Percentiles rank a stretch among this genome's conserved stretches.
phyloP scores from a whole-genome alignment of 2,888 invertebrate species.

The Mylabris sibirica region DNA sequence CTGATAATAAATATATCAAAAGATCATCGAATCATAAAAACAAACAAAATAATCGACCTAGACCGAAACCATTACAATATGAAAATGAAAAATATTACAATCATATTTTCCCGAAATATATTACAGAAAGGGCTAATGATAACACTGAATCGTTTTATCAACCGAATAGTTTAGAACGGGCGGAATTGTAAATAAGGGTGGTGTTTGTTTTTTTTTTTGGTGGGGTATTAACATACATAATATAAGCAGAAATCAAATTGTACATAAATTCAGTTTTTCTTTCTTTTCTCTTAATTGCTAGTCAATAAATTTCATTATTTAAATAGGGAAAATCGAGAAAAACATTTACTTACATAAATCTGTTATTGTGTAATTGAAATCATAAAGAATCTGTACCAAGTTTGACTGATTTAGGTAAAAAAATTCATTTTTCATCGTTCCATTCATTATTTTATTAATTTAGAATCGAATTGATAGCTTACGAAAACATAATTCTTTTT shows the following conservation, averaged over 20 bases:
- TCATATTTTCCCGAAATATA: constrained; percentile 66
- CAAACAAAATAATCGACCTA: constrained; percentile 56
- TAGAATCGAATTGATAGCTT: background rate
- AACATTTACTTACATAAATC: background rate
- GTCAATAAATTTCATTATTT: constrained; percentile 13
- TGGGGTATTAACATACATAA: too few species aligned
- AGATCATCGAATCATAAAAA: constrained; percentile 45
- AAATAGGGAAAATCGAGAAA: constrained; percentile 1
- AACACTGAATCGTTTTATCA: constrained; percentile 56
- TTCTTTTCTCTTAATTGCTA: constrained; percentile 13
- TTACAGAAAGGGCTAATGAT: constrained; percentile 40
- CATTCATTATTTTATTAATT: background rate
- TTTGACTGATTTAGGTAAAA: constrained; percentile 3
- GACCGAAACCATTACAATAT: constrained; percentile 68
- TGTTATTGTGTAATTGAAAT: background rate
- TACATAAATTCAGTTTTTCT: constrained; percentile 11
- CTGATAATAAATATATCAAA: constrained; percentile 46
- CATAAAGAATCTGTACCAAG: background rate
- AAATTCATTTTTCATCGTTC: background rate
- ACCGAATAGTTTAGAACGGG: constrained; percentile 57
- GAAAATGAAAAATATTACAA: constrained; percentile 70
- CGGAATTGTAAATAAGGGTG: constrained; percentile 57
- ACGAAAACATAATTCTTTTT: background rate
- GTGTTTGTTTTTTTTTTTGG: too few species aligned
- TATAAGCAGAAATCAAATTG: background rate